Percentiles rank a stretch among this genome's conserved stretches.
Evolutionary conservation across 2,113 vertebrate species (phyloP).

Genomic region (Calypte anna): DNA sequence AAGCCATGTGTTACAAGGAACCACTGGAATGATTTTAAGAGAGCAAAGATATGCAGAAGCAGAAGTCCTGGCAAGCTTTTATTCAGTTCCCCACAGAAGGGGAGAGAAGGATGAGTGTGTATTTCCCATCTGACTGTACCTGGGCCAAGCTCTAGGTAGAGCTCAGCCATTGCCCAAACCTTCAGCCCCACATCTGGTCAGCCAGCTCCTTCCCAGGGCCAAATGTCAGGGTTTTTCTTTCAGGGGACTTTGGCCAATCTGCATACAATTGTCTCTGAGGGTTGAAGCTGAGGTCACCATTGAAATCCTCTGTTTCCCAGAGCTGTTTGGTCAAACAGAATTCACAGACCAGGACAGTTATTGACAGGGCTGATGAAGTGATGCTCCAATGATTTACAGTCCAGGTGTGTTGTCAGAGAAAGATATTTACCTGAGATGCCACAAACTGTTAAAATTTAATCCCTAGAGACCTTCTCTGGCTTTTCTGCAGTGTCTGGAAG

Average conservation of each 20-base stretch:
- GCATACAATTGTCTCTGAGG: conserved; percentile 37
- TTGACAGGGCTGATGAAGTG: conserved; percentile 68
- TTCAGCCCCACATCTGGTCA: conserved; percentile 31
- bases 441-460: conserved; percentile 70
- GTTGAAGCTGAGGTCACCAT: conserved; percentile 73
- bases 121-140: conserved; percentile 31
- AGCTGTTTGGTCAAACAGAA: conserved; percentile 60
- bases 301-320: neutral
- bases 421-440: conserved; percentile 56
- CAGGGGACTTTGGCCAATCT: conserved; percentile 13
- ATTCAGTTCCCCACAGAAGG: neutral
- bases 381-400: conserved; percentile 73
- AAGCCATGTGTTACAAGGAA: conserved; percentile 56
- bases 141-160: conserved; percentile 40
- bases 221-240: conserved; percentile 16
- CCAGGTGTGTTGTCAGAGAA: conserved; percentile 75
- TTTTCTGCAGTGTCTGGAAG: neutral
- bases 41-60: conserved; percentile 33
- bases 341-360: conserved; percentile 59
- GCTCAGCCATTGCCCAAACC: neutral
- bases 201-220: neutral
- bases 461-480: neutral
- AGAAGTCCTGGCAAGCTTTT: conserved; percentile 55
- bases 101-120: neutral
- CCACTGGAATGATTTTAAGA: conserved; percentile 8